phyloP scores from a whole-genome alignment of 2,888 invertebrate species.

The Drosophila niveifrons region DNA sequence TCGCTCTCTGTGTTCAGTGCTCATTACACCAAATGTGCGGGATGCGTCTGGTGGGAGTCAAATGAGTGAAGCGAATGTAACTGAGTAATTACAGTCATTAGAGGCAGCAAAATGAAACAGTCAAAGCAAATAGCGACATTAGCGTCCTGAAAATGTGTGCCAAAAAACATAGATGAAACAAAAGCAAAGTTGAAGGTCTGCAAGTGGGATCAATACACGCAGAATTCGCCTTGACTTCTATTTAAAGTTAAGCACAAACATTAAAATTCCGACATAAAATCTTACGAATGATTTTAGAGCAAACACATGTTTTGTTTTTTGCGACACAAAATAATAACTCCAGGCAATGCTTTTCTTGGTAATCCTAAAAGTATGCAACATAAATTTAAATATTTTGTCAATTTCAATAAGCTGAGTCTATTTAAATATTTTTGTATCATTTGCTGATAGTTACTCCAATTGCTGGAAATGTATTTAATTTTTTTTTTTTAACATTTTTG shows the following conservation, averaged over 20 bases:
- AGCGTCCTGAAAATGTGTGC: slow-evolving; percentile 56
- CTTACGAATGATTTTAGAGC: not conserved
- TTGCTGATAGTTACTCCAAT: slow-evolving; percentile 29
- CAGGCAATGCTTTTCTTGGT: not conserved
- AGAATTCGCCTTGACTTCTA: not conserved
- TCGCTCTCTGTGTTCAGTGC: slow-evolving; percentile 38
- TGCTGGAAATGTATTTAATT: slow-evolving; percentile 2
- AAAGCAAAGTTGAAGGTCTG: slow-evolving; percentile 14
- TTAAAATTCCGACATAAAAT: not conserved
- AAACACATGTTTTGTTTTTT: not conserved
- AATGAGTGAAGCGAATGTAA: slow-evolving; percentile 20
- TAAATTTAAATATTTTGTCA: not conserved
- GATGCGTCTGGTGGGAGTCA: not conserved
- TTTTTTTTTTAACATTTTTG: slow-evolving; percentile 35
- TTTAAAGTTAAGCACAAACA: not conserved
- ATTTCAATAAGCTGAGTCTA: not conserved
- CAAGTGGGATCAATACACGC: slow-evolving; percentile 1
- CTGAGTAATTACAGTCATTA: slow-evolving; percentile 76
- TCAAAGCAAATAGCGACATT: slow-evolving; percentile 74
- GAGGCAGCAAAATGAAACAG: slow-evolving; percentile 53
- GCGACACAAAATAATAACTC: not conserved
- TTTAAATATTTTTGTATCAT: slow-evolving; percentile 47
- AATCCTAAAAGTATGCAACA: slow-evolving; percentile 1
- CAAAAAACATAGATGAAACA: slow-evolving; percentile 51
- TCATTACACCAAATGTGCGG: slow-evolving; percentile 68